phyloP scores from a whole-genome alignment of 2,888 invertebrate genomes.

The Leptinotarsa haldemani region DNA sequence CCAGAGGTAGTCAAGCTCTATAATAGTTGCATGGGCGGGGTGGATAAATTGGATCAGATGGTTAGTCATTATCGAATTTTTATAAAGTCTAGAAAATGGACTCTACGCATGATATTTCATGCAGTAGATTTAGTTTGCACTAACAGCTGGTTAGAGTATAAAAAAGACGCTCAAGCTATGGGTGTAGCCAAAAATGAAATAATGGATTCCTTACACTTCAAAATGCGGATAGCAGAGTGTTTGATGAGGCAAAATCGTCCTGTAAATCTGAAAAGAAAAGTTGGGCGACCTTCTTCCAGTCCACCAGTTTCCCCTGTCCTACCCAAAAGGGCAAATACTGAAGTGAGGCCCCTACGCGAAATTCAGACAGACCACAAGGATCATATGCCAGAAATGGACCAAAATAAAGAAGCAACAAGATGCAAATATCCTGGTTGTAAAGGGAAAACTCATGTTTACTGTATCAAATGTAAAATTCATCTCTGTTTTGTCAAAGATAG shows the following conservation, averaged over 20 bases:
- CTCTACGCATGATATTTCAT: constrained; percentile 48
- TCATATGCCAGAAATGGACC: constrained; percentile 22
- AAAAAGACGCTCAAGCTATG: no score
- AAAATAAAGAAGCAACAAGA: constrained; percentile 23
- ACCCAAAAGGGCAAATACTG: constrained; percentile 12
- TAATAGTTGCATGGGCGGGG: no score
- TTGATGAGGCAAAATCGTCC: background rate
- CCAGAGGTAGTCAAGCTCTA: no score
- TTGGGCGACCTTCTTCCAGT: no score
- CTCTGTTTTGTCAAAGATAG: constrained; percentile 1
- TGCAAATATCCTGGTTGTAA: constrained; percentile 20
- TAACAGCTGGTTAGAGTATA: no score
- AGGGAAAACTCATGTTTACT: constrained; percentile 19
- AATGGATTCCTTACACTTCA: background rate
- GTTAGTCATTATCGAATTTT: no score
- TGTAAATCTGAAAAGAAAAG: no score
- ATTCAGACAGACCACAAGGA: constrained; percentile 22
- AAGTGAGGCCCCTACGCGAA: constrained; percentile 21
- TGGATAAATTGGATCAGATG: no score
- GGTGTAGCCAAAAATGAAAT: background rate
- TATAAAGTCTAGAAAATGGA: no score
- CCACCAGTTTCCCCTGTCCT: background rate
- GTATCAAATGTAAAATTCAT: constrained; percentile 1
- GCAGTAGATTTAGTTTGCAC: constrained; percentile 40
- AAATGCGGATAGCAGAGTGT: no score